phyloP scores from a whole-genome alignment of 2,113 vertebrate genomes.

The Triplophysa siluroides region DNA sequence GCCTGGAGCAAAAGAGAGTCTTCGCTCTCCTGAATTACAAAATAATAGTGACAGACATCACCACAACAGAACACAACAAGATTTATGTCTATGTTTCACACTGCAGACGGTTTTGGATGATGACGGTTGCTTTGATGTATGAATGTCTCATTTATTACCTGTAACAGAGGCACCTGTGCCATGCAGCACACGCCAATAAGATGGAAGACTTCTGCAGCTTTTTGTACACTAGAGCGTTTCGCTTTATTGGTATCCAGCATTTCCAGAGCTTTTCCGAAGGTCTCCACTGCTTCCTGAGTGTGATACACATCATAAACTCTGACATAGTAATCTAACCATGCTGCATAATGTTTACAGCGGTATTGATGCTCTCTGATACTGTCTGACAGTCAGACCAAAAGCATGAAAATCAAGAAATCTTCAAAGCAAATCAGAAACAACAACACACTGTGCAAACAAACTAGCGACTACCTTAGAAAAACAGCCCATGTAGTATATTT shows the following conservation, averaged over 20 bases:
- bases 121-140: background rate
- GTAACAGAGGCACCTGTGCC: conserved; percentile 65
- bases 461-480: too few species aligned
- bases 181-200: conserved; percentile 75
- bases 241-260: conserved; percentile 52
- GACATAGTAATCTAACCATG: too few species aligned
- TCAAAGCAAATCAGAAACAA: too few species aligned
- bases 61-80: too few species aligned
- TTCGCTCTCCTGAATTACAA: conserved; percentile 28
- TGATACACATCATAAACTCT: conserved; percentile 15
- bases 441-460: too few species aligned
- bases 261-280: conserved; percentile 69
- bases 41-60: background rate
- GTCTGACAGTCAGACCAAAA: too few species aligned
- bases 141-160: conserved; percentile 56
- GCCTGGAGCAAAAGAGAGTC: conserved; percentile 65
- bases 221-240: conserved; percentile 22
- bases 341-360: too few species aligned
- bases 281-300: conserved; percentile 71
- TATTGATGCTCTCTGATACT: too few species aligned
- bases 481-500: too few species aligned
- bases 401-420: too few species aligned
- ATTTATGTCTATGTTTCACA: too few species aligned
- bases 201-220: conserved; percentile 71
- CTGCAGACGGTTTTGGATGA: too few species aligned